Base-by-base conservation (phyloP, 2,797 vertebrate genomes). In the Decapterus maruadsi region DNA sequence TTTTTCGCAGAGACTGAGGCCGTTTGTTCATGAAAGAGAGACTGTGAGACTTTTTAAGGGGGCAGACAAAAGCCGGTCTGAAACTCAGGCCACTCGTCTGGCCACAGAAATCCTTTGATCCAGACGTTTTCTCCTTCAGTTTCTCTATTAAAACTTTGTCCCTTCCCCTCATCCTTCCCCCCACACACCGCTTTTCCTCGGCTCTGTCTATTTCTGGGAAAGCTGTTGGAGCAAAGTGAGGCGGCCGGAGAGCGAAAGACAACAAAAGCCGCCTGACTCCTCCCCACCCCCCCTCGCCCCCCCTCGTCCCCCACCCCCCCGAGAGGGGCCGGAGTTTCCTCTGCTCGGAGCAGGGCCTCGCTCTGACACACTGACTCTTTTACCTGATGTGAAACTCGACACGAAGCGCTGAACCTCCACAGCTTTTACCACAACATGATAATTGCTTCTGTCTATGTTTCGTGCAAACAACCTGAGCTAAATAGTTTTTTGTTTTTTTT, bases 291-390 rank as follows among this genome's bases (percentile, higher is more conserved):
- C 12, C 31, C 29, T 64, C 46, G n/a, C n/a, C 40, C 22, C 70
- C 34, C 50, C 29, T 16, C 68, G 61, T 45, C 50, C 8, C 0
- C 0, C 6, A 40, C 19, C 7, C 8, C 57, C 29, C 68, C 46
- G 17, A 13, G 7, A 20, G 51, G 54, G 74, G 61, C n/a, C 19
- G 2, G 38, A 34, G 81, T 79, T 89, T 86, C 77, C 86, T 86
- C 77, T 73, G 51, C 19, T 5, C 0, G 10, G 45, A 50, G 54
- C 46, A 9, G 82, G 78, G 69, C 77, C 57, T 20, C 46, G 19
- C 61, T 75, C 68, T 85, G 81, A 86, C 86, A 86, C 75, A 82
- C 79, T 89, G 79, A 88, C 84, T 90, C 80, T 72, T 89, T 89
- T 72, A 87, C 84, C 79, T 85, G 76, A 86, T 81, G 81, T 84